Base-by-base conservation (phyloP, 92 coral and sea anemone species). In the Epizoanthus rinbou region DNA sequence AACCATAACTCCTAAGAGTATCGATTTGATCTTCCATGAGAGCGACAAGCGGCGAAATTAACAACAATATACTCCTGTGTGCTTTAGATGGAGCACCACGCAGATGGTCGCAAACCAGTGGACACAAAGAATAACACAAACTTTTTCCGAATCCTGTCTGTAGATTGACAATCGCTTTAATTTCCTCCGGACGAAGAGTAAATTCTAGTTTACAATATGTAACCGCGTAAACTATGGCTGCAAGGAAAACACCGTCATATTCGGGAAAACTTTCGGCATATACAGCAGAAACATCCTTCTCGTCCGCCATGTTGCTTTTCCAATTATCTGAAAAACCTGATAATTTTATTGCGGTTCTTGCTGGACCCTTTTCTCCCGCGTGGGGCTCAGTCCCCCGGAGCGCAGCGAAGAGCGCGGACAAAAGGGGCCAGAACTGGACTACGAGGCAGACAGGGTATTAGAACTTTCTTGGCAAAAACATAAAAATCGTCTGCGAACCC, bases 71-170 rank as follows among this genome's bases (percentile, higher is more conserved):
- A 18, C 86, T 73, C 45, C 47, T 25, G 33, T 82, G 45, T 52
- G 54, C 64, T 68, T 75, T 85, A n/a, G 52, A 23, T 39, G 43
- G n/a, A 31, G 64, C 82, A 24, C 56, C 53, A 31, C 90, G 82
- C 16, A 73, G 15, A 75, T 35, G n/a, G 57, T 81, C 83, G 82
- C 83, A 81, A 47, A 80, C 60, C 33, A 81, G 62, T 4, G 86
- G 83, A 58, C 81, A 87, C 76, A 81, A 47, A 7, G 86, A 47
- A 54, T 81, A 87, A 67, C 59, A 41, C 13, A 81, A 56, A 59
- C 82, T 63, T 65, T 87, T 78, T 3, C 86, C 83, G 74, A 72
- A 87, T 5, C 90, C 86, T 23, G 86, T 87, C 33, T 79, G 85
- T 54, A 87, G 74, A 66, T 81, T 87, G 1, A 81, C 82, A 50